phyloP scores from a whole-genome alignment of 1,140 invertebrate genomes.

The Drosophila nikananu region DNA sequence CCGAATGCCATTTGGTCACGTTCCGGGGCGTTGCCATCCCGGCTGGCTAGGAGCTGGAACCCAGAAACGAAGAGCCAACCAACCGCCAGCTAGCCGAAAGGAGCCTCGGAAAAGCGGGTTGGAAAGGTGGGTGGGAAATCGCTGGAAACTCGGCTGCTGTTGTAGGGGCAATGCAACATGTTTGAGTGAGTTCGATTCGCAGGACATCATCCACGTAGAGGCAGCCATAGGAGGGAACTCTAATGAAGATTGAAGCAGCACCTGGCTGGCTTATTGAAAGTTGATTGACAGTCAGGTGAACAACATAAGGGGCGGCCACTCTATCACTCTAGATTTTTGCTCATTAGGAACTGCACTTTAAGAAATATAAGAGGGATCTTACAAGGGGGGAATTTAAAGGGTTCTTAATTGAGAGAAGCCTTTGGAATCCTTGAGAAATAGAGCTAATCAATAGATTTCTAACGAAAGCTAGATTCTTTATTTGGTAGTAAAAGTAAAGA shows the following conservation, averaged over 20 bases:
- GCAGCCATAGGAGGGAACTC: not conserved
- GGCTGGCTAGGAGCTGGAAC: slow-evolving; percentile 44
- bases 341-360: slow-evolving; percentile 20
- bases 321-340: slow-evolving; percentile 15
- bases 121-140: slow-evolving; percentile 12
- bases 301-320: slow-evolving; percentile 31
- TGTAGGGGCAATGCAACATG: slow-evolving; percentile 76
- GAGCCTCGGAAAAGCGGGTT: slow-evolving; percentile 28
- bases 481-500: not conserved
- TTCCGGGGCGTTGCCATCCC: slow-evolving; percentile 67
- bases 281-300: slow-evolving; percentile 60
- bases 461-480: not conserved
- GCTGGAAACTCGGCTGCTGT: slow-evolving; percentile 27
- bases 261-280: slow-evolving; percentile 61
- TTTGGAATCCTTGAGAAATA: not conserved
- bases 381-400: not conserved
- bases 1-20: slow-evolving; percentile 73
- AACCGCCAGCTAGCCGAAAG: slow-evolving; percentile 56
- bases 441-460: not conserved
- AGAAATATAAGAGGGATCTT: not conserved
- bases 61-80: slow-evolving; percentile 47
- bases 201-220: slow-evolving; percentile 1
- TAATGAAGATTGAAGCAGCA: slow-evolving; percentile 56
- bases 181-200: slow-evolving; percentile 74
- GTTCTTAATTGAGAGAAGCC: too few species aligned